phyloP scores from a whole-genome alignment of 2,888 invertebrate genomes.

The Mesochorus sp. region DNA sequence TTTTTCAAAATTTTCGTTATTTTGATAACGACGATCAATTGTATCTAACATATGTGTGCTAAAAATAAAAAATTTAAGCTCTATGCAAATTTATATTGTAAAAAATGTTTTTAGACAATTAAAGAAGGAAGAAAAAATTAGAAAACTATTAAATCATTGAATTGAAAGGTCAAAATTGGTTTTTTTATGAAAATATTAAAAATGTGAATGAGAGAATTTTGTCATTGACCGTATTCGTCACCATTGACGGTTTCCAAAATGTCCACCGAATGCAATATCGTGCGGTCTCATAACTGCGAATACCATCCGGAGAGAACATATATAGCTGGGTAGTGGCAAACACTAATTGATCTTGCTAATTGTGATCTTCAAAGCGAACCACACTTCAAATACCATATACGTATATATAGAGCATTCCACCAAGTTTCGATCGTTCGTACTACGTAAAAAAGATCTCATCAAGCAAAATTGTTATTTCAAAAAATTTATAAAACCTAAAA shows the following conservation, averaged over 20 bases:
- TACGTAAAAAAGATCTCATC: neutral
- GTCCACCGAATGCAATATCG: conserved; percentile 35
- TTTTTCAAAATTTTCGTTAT: too few species aligned
- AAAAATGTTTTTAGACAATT: too few species aligned
- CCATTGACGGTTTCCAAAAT: conserved; percentile 17
- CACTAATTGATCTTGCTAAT: conserved; percentile 64
- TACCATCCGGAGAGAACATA: conserved; percentile 38
- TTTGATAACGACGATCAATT: too few species aligned
- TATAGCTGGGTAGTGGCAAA: conserved; percentile 48
- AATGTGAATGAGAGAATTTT: conserved; percentile 25
- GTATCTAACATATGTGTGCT: too few species aligned
- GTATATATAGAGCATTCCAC: neutral
- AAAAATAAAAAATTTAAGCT: too few species aligned
- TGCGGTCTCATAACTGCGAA: conserved; percentile 44
- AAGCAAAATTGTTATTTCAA: neutral
- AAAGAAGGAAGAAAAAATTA: too few species aligned
- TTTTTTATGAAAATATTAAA: too few species aligned
- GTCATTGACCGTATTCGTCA: conserved; percentile 4
- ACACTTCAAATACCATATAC: neutral
- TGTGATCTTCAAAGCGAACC: conserved; percentile 53
- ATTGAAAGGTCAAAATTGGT: too few species aligned
- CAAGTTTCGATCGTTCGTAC: neutral
- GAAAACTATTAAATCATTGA: too few species aligned
- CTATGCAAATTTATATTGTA: too few species aligned
- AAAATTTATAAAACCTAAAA: neutral